phyloP scores from a whole-genome alignment of 2,113 vertebrate genomes.

The Phalacrocorax brasilianus region DNA sequence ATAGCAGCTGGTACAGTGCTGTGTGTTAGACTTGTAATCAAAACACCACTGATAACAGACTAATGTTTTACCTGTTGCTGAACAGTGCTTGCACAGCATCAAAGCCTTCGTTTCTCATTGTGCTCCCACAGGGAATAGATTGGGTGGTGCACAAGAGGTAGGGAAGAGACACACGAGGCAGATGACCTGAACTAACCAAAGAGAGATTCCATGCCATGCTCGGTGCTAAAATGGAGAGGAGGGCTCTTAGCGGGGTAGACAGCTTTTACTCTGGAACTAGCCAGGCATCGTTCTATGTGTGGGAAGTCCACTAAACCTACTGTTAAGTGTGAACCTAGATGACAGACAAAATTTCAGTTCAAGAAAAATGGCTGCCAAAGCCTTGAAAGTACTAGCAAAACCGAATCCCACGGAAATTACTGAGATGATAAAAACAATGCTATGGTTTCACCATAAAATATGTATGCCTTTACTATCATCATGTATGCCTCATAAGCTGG shows the following conservation, averaged over 20 bases:
- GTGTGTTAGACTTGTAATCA: background rate
- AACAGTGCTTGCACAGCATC: background rate
- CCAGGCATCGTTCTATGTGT: accelerated
- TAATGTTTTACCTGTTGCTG: background rate
- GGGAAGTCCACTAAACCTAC: background rate
- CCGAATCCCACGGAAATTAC: background rate
- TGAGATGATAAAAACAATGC: background rate
- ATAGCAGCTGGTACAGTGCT: background rate
- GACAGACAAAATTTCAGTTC: background rate
- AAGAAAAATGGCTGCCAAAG: background rate
- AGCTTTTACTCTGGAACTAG: background rate
- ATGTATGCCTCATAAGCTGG: background rate
- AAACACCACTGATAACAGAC: background rate
- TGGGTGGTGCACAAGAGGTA: accelerated
- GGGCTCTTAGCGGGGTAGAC: background rate
- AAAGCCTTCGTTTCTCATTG: background rate
- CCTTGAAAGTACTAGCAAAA: background rate
- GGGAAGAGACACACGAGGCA: background rate
- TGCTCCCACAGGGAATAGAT: background rate
- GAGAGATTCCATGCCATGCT: background rate
- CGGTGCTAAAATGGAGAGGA: background rate
- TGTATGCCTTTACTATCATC: background rate
- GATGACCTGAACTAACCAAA: background rate
- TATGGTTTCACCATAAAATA: background rate
- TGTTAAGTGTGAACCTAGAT: background rate